Conservation (phyloP, 2,113 vertebrate species). For the Laticauda colubrina region DNA sequence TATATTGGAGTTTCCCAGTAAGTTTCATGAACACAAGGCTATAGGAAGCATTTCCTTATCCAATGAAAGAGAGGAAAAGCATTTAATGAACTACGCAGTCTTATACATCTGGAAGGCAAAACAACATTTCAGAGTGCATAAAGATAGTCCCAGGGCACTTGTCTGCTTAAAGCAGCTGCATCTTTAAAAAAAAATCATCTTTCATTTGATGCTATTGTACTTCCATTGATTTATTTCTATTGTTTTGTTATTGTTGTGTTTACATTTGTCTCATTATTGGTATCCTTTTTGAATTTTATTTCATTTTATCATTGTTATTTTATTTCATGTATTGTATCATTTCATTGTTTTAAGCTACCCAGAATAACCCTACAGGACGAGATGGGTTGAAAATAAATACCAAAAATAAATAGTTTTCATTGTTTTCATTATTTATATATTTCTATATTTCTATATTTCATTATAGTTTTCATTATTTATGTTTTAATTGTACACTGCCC, state of each 20-base stretch:
- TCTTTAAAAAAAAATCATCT: background rate
- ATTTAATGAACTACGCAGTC: background rate
- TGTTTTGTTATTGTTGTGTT: too few relatives aligned
- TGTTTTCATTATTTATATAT: background rate
- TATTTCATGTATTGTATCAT: too few relatives aligned
- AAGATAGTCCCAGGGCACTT: background rate
- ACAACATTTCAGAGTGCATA: background rate
- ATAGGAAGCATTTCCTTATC: background rate
- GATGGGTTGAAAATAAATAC: background rate
- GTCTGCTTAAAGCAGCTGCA: background rate
- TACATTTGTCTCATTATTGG: too few relatives aligned
- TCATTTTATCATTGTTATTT: too few relatives aligned
- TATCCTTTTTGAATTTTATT: too few relatives aligned
- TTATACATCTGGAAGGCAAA: background rate
- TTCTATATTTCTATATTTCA: too few relatives aligned
- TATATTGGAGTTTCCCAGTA: background rate
- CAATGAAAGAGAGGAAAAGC: background rate
- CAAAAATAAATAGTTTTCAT: background rate
- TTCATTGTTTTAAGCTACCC: background rate
- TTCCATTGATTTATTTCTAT: too few relatives aligned
- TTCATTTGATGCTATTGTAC: too few relatives aligned
- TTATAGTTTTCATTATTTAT: background rate
- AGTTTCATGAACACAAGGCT: background rate
- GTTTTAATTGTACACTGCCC: background rate
- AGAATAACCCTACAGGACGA: background rate